A percentile compares a stretch with the other conserved stretches of the same genome.
phyloP scores from a whole-genome alignment of 2,888 invertebrate genomes.

The Sabellastarte sp. region DNA sequence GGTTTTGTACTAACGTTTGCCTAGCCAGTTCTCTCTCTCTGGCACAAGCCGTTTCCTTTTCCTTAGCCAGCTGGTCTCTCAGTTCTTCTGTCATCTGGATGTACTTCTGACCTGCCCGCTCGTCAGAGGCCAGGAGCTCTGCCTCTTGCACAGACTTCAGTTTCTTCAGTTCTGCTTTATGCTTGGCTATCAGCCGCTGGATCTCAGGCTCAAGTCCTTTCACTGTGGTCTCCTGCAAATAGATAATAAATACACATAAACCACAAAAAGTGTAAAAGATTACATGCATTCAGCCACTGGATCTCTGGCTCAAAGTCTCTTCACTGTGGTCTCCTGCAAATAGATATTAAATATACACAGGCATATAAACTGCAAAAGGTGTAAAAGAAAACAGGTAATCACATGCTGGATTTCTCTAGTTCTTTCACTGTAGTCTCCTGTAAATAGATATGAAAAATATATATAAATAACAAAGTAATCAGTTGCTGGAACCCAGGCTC shows the following conservation, averaged over 20 bases:
- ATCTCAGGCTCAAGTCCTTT: constrained; percentile 60
- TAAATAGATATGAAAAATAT: no score
- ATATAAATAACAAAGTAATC: no score
- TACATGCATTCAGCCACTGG: constrained; percentile 58
- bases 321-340: constrained; percentile 61
- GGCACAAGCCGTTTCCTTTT: constrained; percentile 57
- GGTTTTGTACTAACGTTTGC: constrained; percentile 51
- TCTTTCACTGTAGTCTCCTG: constrained; percentile 61
- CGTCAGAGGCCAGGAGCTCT: constrained; percentile 57
- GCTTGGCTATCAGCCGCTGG: constrained; percentile 58
- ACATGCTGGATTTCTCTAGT: constrained; percentile 58
- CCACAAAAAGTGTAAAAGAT: no score
- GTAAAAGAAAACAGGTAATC: no score
- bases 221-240: constrained; percentile 61
- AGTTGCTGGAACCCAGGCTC: no score
- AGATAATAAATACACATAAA: no score
- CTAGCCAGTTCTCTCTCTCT: constrained; percentile 56
- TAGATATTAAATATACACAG: no score
- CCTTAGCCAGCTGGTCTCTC: constrained; percentile 55
- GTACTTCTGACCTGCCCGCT: constrained; percentile 54
- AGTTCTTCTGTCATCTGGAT: constrained; percentile 58
- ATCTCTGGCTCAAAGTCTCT: constrained; percentile 60
- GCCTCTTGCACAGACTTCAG: constrained; percentile 58
- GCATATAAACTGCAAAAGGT: no score
- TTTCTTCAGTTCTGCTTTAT: constrained; percentile 58